Evolutionary conservation across 2,888 invertebrate species (phyloP).

Genomic region (Acronicta psi): DNA sequence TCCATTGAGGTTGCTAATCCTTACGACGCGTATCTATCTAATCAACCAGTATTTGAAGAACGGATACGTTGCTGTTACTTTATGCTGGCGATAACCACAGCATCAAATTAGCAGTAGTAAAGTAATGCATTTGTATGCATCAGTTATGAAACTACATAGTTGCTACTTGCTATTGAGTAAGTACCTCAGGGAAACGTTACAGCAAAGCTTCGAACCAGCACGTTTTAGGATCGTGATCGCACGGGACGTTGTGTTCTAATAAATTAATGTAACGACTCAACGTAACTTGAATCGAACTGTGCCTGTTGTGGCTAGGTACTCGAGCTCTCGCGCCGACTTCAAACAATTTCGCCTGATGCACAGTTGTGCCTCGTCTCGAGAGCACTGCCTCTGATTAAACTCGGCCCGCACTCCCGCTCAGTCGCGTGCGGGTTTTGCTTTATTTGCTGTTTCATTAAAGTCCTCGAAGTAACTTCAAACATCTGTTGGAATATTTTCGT

Average conservation of each 20-base stretch:
- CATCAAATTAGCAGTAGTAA: conserved; percentile 1
- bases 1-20: conserved; percentile 27
- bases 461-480: conserved; percentile 47
- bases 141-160: conserved; percentile 2
- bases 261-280: conserved; percentile 47
- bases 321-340: conserved; percentile 66
- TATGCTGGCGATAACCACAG: background rate
- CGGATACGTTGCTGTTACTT: conserved; percentile 26
- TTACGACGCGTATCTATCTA: conserved; percentile 19
- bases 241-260: conserved; percentile 35
- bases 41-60: conserved; percentile 33
- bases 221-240: conserved; percentile 42
- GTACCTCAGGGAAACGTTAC: conserved; percentile 9
- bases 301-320: conserved; percentile 25
- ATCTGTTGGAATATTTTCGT: conserved; percentile 37
- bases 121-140: conserved; percentile 3
- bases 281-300: conserved; percentile 43
- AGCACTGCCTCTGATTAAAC: conserved; percentile 80
- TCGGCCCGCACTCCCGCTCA: conserved; percentile 54
- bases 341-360: conserved; percentile 75
- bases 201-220: conserved; percentile 23
- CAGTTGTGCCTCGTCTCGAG: conserved; percentile 71
- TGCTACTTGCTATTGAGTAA: conserved; percentile 6
- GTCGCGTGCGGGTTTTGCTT: conserved; percentile 62
- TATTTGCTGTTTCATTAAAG: conserved; percentile 66